A percentile compares a stretch with the other conserved stretches of the same genome.
Evolutionary conservation across 2,113 vertebrate genomes (phyloP).

Genomic region (Cettia cetti): DNA sequence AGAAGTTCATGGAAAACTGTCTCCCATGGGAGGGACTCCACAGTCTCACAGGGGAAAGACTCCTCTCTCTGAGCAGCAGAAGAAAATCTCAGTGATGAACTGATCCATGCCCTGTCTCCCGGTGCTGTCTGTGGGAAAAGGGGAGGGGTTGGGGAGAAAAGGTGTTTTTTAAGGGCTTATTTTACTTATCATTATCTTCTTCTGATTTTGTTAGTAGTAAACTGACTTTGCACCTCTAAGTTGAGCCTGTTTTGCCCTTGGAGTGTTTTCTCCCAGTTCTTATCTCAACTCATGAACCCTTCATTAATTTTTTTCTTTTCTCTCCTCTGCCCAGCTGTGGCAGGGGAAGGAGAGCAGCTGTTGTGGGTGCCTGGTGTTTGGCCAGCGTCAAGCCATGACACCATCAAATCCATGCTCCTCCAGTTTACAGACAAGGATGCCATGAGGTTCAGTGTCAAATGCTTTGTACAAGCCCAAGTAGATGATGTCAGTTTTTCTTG

Average conservation of each 20-base stretch:
- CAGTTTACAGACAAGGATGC: neutral
- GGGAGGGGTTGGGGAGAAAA: neutral
- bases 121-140: fast-evolving
- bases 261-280: neutral
- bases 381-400: neutral
- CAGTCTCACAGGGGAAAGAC: fast-evolving
- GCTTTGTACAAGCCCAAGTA: neutral
- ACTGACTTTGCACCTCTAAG: neutral
- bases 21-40: neutral
- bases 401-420: neutral
- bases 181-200: neutral
- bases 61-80: neutral
- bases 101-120: neutral
- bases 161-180: neutral
- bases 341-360: neutral
- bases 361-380: fast-evolving
- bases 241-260: neutral
- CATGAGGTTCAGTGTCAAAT: neutral
- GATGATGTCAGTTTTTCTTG: neutral
- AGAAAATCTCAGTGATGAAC: neutral
- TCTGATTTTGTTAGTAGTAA: neutral
- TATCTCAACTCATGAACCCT: neutral
- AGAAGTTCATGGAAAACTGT: neutral
- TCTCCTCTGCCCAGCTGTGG: neutral
- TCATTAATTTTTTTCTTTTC: neutral